Evolutionary conservation across 2,113 vertebrate genomes (phyloP).

Genomic region (Henicopernis longicauda): DNA sequence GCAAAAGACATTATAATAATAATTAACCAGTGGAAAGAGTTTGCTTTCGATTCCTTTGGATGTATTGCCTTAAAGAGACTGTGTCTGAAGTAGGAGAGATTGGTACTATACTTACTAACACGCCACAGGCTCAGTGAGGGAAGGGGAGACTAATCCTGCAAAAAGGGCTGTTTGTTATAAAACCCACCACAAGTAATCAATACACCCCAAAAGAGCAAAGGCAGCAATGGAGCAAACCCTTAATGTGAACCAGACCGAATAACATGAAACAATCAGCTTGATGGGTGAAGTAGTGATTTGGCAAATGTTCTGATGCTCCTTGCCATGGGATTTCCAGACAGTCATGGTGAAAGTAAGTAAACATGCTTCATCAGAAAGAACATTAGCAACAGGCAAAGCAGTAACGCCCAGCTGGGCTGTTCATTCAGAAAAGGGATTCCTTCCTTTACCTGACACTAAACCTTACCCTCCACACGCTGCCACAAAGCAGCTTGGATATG

Average conservation of each 20-base stretch:
- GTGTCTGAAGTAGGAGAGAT: neutral
- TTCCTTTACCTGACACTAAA: neutral
- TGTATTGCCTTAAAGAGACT: neutral
- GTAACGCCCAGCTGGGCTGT: neutral
- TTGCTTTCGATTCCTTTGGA: neutral
- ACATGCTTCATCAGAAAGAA: constrained; percentile 23
- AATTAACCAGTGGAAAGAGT: neutral
- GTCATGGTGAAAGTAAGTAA: constrained; percentile 46
- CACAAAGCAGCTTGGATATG: neutral
- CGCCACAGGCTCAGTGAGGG: neutral
- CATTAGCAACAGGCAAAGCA: neutral
- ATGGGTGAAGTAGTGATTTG: constrained; percentile 55
- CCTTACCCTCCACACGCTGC: neutral
- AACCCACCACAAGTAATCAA: constrained; percentile 32
- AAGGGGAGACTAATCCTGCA: neutral
- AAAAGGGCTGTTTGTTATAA: constrained; percentile 34
- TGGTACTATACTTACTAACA: constrained; percentile 7
- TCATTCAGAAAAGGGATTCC: neutral
- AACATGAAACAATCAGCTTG: constrained; percentile 12
- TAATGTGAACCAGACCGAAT: constrained; percentile 39
- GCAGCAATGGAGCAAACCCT: neutral
- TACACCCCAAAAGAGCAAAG: constrained; percentile 23
- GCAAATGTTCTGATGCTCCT: constrained; percentile 19
- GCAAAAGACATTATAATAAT: neutral
- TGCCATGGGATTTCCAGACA: constrained; percentile 46